Base-by-base conservation (phyloP, 2,888 invertebrate species). In the Leptopilina syphax region DNA sequence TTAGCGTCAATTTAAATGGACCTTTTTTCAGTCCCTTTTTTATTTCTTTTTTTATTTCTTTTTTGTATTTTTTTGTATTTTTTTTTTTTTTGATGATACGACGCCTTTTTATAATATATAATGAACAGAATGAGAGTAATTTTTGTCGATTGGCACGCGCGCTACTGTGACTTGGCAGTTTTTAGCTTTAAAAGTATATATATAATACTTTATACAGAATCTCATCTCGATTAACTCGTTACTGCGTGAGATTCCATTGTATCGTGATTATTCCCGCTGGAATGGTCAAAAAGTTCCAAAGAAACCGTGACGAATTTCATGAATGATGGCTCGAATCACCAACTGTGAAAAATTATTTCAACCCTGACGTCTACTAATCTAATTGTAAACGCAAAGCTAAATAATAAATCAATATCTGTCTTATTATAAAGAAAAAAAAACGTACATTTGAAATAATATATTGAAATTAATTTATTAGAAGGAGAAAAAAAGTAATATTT, bases 201-300 rank as follows among this genome's bases (percentile, higher is more conserved):
- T 44, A 44, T 44, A 44, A 8, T 44, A 44, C 34, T 34, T 44
- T 41, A 41, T 41, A 54, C 13, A 70, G 70, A 73, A 12, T 73
- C n/a, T 27, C 34, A 3, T 73, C 10, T 34, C 57, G 73, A 73
- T 41, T 41, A 73, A 73, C 73, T 73, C 73, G 73, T 60, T 73
- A 73, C 41, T n/a, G 73, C 73, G 73, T 73, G 73, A 73, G 54
- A 73, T 73, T 73, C 73, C n/a, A 73, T 73, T 60, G 54, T 73
- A n/a, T 41, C 18, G 8, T 41, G 73, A 73, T 73, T 73, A 27
- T 57, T 57, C n/a, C 27, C n/a, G 34, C 57, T n/a, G 13, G 13
- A 34, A 57, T 73, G 73, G 34, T 73, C 57, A 73, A 34, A 73
- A 73, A 34, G 10, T 50, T 10, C 34, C n/a, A 9, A n/a, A 73